These are phyloP conservation scores for Itoplectis maculator DNA, from an alignment of 2,888 invertebrate species.

Conservation along the genomic window DNA sequence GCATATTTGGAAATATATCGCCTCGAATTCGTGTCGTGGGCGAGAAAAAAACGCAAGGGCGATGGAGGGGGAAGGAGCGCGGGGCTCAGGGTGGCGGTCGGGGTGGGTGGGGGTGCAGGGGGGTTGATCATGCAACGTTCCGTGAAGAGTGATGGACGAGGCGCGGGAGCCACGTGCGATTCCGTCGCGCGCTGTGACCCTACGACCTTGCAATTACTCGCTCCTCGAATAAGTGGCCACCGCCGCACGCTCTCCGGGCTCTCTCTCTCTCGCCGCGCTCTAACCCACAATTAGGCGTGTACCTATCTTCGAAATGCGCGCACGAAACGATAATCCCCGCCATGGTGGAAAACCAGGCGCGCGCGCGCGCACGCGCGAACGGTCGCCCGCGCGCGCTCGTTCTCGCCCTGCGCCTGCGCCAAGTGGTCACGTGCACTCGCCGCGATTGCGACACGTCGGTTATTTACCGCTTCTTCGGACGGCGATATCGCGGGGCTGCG, in stretches of 20 bases:
- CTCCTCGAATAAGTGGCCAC: slow-evolving; percentile 67
- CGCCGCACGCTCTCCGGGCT: slow-evolving; percentile 61
- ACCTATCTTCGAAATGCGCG: slow-evolving; percentile 66
- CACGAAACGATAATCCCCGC: slow-evolving; percentile 61
- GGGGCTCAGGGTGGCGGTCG: background rate
- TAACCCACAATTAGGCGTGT: slow-evolving; percentile 69
- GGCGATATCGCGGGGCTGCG: background rate
- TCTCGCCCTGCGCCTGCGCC: slow-evolving; percentile 34
- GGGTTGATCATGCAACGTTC: slow-evolving; percentile 39
- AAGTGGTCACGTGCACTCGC: slow-evolving; percentile 59
- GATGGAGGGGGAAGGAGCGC: background rate
- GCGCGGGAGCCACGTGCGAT: slow-evolving; percentile 49
- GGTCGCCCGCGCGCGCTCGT: slow-evolving; percentile 6
- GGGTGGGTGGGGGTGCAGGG: background rate
- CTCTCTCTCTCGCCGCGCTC: slow-evolving; percentile 52
- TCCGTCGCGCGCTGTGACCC: slow-evolving; percentile 61
- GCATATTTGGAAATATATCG: slow-evolving; percentile 47
- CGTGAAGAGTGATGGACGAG: slow-evolving; percentile 21
- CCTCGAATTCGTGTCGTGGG: slow-evolving; percentile 30
- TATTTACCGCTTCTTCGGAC: slow-evolving; percentile 21
- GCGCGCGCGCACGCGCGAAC: background rate
- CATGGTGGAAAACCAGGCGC: background rate
- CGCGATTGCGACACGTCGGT: slow-evolving; percentile 54
- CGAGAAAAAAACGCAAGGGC: background rate
- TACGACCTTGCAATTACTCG: slow-evolving; percentile 69